Evolutionary conservation across 2,113 vertebrate species (phyloP).

Genomic region (Mixornis gularis): DNA sequence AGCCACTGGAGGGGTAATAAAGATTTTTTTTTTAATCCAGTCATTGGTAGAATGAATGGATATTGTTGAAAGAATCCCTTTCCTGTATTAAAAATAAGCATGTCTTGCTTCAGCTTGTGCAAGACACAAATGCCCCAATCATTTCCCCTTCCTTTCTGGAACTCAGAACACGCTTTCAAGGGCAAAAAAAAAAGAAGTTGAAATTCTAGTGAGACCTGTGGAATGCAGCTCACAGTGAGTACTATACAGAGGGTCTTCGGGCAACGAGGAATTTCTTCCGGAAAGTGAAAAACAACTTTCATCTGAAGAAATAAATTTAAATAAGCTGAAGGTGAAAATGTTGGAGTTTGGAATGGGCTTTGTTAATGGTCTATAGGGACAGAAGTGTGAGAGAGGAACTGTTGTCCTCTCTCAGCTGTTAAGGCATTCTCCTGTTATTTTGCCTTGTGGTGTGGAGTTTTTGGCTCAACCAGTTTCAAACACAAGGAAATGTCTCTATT

Average conservation of each 20-base stretch:
- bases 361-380: neutral
- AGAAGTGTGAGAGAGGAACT: neutral
- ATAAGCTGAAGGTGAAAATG: slow-evolving; percentile 24
- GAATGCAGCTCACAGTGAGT: slow-evolving; percentile 16
- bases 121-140: neutral
- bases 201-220: slow-evolving; percentile 35
- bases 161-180: neutral
- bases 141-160: slow-evolving; percentile 34
- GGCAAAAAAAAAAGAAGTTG: slow-evolving; percentile 11
- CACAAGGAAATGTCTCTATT: neutral
- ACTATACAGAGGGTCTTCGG: slow-evolving; percentile 6
- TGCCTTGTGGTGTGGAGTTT: neutral
- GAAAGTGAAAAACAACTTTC: slow-evolving; percentile 6
- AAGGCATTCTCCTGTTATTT: neutral
- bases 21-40: neutral
- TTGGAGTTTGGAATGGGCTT: neutral
- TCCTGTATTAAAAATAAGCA: slow-evolving; percentile 48
- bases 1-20: slow-evolving; percentile 36
- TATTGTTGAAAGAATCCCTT: slow-evolving; percentile 43
- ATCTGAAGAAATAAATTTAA: slow-evolving; percentile 32
- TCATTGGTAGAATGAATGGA: slow-evolving; percentile 16
- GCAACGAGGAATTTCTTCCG: slow-evolving; percentile 32
- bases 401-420: neutral
- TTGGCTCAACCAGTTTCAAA: neutral
- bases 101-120: slow-evolving; percentile 18